phyloP scores from a whole-genome alignment of 2,888 invertebrate genomes.

The Cryptops parisi region DNA sequence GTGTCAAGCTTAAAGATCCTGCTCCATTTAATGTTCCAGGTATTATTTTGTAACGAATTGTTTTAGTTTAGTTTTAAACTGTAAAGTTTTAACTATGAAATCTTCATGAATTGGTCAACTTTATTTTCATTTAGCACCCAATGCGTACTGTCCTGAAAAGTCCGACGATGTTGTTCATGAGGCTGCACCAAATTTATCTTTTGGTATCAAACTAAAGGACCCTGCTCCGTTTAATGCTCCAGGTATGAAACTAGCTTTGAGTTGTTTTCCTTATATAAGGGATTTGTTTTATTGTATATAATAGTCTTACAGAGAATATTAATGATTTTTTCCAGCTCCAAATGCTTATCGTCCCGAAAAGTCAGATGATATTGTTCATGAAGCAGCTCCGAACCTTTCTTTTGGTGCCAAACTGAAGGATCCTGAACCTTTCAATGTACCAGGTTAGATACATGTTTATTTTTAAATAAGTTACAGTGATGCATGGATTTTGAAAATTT shows the following conservation, averaged over 20 bases:
- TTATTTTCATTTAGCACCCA: not conserved
- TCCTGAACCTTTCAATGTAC: conserved; percentile 43
- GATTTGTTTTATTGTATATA: too few species aligned
- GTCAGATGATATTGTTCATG: conserved; percentile 41
- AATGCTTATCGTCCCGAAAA: conserved; percentile 70
- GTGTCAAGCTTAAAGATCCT: conserved; percentile 48
- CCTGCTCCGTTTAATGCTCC: not conserved
- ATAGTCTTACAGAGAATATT: too few species aligned
- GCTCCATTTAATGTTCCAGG: conserved; percentile 53
- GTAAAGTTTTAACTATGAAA: too few species aligned
- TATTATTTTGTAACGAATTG: too few species aligned
- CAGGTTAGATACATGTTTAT: too few species aligned
- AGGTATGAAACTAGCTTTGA: too few species aligned
- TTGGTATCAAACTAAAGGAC: not conserved
- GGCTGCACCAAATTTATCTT: not conserved
- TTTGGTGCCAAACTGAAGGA: conserved; percentile 46
- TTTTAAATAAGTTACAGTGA: too few species aligned
- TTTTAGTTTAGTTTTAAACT: too few species aligned
- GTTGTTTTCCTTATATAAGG: too few species aligned
- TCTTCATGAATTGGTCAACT: too few species aligned
- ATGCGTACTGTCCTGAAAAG: not conserved
- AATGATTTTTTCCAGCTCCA: too few species aligned
- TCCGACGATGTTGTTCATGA: not conserved
- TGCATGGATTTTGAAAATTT: too few species aligned
- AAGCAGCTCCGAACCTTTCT: conserved; percentile 49